These are phyloP conservation scores for Budorcas taxicolor DNA, from an alignment of 2,113 vertebrate genomes.

Conservation along the genomic window DNA sequence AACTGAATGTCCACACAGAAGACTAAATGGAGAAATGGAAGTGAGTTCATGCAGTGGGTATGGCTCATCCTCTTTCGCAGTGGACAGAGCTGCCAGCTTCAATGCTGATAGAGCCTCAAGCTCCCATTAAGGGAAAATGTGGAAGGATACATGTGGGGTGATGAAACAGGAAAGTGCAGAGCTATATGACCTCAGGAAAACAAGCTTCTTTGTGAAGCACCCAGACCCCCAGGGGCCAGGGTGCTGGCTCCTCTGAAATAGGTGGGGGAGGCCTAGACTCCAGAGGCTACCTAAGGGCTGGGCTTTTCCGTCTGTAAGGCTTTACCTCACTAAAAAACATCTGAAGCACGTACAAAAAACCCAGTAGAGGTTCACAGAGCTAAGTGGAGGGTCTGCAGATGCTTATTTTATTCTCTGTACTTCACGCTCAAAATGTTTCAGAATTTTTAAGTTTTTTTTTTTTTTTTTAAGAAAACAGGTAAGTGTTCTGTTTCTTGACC, in stretches of 20 bases:
- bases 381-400: not conserved
- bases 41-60: not conserved
- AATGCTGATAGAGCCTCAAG: not conserved
- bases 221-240: not conserved
- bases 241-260: not conserved
- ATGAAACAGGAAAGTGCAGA: not conserved
- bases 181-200: not conserved
- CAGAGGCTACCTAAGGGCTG: not conserved
- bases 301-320: not conserved
- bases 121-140: no score
- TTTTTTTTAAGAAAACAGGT: not conserved
- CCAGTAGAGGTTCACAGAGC: not conserved
- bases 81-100: not conserved
- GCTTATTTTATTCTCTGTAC: not conserved
- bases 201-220: no score
- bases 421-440: not conserved
- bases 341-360: not conserved
- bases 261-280: not conserved
- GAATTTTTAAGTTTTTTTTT: not conserved
- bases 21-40: not conserved
- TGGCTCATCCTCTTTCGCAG: not conserved
- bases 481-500: not conserved
- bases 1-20: not conserved
- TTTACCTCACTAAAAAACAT: not conserved
- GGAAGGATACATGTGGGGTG: rapidly evolving